These are phyloP conservation scores for Epinotia brunnichana DNA, from an alignment of 2,888 invertebrate species.

Conservation along the genomic window DNA sequence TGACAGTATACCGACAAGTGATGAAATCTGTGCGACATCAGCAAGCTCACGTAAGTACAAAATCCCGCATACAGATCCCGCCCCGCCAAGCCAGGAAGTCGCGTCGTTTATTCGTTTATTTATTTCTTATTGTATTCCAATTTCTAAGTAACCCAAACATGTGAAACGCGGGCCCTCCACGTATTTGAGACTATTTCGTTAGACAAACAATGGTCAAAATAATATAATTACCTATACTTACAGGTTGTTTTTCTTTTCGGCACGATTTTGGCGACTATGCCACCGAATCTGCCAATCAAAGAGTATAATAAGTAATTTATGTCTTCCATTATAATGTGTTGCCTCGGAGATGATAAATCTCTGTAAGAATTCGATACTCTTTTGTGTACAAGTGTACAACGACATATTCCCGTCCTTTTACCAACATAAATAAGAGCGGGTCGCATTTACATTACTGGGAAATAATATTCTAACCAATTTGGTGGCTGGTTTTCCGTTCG, in stretches of 20 bases:
- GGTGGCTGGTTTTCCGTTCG: slow-evolving; percentile 7
- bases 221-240: slow-evolving; percentile 8
- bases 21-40: too few species aligned
- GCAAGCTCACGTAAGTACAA: too few species aligned
- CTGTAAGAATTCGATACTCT: slow-evolving; percentile 52
- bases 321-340: slow-evolving; percentile 48
- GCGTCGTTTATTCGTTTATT: too few species aligned
- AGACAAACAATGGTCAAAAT: not conserved
- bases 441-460: slow-evolving; percentile 28
- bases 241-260: slow-evolving; percentile 16
- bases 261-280: slow-evolving; percentile 8
- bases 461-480: slow-evolving; percentile 24
- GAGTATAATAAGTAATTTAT: too few species aligned
- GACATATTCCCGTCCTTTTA: slow-evolving; percentile 44
- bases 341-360: slow-evolving; percentile 54
- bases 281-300: too few species aligned
- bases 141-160: not conserved
- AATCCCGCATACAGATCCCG: too few species aligned
- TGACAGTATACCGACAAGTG: too few species aligned
- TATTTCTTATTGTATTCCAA: not conserved
- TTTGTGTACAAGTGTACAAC: slow-evolving; percentile 37
- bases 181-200: too few species aligned
- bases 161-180: not conserved
- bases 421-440: slow-evolving; percentile 36
- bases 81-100: too few species aligned